Evolutionary conservation across 2,797 vertebrate genomes (phyloP).

Genomic region (Xenopus petersii): DNA sequence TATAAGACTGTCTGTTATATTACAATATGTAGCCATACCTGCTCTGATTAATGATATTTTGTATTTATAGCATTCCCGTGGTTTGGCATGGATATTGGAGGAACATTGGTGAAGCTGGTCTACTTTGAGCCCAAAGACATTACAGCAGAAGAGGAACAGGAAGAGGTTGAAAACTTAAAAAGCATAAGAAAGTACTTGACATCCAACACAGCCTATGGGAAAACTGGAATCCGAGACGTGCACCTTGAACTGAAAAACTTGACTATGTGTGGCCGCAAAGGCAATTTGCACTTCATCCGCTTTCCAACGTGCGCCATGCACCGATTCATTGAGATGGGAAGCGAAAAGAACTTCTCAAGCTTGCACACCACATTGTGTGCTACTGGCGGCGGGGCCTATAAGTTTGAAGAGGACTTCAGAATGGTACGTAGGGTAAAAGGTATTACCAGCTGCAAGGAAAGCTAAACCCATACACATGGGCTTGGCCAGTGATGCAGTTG

Average conservation of each 20-base stretch:
- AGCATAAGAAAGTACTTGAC: slow-evolving; percentile 94
- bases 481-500: no score
- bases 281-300: slow-evolving; percentile 95
- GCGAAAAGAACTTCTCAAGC: slow-evolving; percentile 94
- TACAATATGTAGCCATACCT: background rate
- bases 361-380: slow-evolving; percentile 92
- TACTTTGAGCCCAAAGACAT: slow-evolving; percentile 97
- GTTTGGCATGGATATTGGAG: slow-evolving; percentile 98
- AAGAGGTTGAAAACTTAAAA: slow-evolving; percentile 94
- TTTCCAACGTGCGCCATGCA: slow-evolving; percentile 93
- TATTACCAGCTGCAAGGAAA: background rate
- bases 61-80: slow-evolving; percentile 84
- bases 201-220: slow-evolving; percentile 91
- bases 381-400: slow-evolving; percentile 94
- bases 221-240: slow-evolving; percentile 89
- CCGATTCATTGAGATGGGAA: slow-evolving; percentile 93
- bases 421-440: slow-evolving; percentile 69
- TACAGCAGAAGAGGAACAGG: slow-evolving; percentile 94
- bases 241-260: slow-evolving; percentile 94
- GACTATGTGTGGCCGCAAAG: slow-evolving; percentile 90
- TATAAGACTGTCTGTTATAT: no score
- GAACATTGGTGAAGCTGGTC: slow-evolving; percentile 92
- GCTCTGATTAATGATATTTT: background rate
- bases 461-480: no score
- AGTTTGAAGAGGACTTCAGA: slow-evolving; percentile 93